phyloP scores from a whole-genome alignment of 1,140 invertebrate genomes.

The Atta cephalotes region DNA sequence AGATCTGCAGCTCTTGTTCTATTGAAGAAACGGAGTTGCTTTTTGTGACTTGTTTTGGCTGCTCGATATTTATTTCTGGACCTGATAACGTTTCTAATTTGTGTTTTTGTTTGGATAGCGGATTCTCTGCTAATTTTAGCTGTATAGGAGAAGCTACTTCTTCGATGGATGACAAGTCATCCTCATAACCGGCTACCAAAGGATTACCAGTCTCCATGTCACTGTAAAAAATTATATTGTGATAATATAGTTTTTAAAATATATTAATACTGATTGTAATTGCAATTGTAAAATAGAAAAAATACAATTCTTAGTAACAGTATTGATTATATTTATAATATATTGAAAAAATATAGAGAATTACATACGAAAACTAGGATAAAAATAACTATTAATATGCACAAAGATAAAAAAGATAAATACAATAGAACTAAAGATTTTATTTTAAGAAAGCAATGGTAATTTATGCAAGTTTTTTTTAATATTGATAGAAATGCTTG shows the following conservation, averaged over 20 bases:
- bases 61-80: conserved; percentile 73
- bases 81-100: conserved; percentile 75
- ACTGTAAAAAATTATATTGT: conserved; percentile 83
- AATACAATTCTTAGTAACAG: conserved; percentile 32
- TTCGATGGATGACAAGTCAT: conserved; percentile 93
- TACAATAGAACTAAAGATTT: neutral
- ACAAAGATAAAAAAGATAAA: neutral
- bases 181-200: conserved; percentile 94
- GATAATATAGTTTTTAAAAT: neutral
- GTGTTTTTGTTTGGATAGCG: conserved; percentile 83
- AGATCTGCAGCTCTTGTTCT: conserved; percentile 82
- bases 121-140: conserved; percentile 83
- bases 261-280: conserved; percentile 10
- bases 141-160: conserved; percentile 79
- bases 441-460: neutral
- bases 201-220: conserved; percentile 94
- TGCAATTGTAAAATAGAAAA: conserved; percentile 2
- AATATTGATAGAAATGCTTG: conserved; percentile 9
- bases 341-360: neutral
- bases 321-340: conserved; percentile 30
- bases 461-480: neutral
- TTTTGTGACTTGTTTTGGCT: conserved; percentile 73
- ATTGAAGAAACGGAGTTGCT: conserved; percentile 83
- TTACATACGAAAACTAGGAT: neutral
- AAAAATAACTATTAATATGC: neutral